Percentiles rank a stretch among this genome's conserved stretches.
These are phyloP conservation scores for Climacteris rufus DNA, from an alignment of 2,113 vertebrate genomes.

Conservation along the genomic window DNA sequence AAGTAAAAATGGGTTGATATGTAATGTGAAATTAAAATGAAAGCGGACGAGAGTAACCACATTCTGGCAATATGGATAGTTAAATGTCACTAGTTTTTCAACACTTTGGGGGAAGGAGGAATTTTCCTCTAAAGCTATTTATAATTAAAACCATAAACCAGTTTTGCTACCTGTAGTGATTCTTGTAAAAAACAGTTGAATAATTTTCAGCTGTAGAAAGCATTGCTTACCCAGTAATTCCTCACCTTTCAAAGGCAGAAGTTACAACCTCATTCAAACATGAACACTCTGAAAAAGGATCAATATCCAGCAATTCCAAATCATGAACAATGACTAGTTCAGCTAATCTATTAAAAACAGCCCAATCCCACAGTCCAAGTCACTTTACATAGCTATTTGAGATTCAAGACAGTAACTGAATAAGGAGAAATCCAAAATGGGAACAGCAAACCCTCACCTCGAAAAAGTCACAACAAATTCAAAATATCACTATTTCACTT, in stretches of 20 bases:
- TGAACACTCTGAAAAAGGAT: not conserved
- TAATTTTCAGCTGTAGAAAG: not conserved
- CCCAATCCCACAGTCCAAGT: not conserved
- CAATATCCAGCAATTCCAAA: not conserved
- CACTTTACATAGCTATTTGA: not conserved
- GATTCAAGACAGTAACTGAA: not conserved
- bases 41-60: not conserved
- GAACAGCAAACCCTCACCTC: not conserved
- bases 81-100: not conserved
- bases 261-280: not conserved
- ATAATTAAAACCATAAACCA: not conserved
- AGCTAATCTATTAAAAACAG: not conserved
- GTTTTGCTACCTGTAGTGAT: not conserved
- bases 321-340: not conserved
- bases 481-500: not conserved
- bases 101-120: not conserved
- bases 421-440: not conserved
- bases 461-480: not conserved
- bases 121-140: not conserved
- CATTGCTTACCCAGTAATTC: not conserved
- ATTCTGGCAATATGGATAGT: not conserved
- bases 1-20: not conserved
- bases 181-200: not conserved
- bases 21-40: not conserved
- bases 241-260: not conserved